These are phyloP conservation scores for Eupithecia inturbata DNA, from an alignment of 2,888 invertebrate genomes.

Conservation along the genomic window DNA sequence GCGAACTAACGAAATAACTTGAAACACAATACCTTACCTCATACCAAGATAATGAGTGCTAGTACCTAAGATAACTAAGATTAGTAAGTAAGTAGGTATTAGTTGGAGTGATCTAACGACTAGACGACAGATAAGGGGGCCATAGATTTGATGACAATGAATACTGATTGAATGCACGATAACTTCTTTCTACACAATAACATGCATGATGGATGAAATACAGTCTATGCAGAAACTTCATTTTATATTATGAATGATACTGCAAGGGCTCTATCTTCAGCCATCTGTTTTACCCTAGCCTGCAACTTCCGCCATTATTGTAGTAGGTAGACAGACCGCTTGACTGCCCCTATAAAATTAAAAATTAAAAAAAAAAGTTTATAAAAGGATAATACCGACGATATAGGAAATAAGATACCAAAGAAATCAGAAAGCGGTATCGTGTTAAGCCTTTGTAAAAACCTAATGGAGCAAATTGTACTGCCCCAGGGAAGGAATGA, in stretches of 20 bases:
- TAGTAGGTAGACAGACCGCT: neutral
- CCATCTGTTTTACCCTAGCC: neutral
- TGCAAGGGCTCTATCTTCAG: neutral
- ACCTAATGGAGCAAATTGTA: slow-evolving; percentile 57
- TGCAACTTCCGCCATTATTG: neutral
- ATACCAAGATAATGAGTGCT: neutral
- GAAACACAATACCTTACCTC: slow-evolving; percentile 41
- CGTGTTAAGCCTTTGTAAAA: slow-evolving; percentile 54
- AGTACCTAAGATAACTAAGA: neutral
- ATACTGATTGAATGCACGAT: neutral
- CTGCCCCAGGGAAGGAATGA: slow-evolving; percentile 56
- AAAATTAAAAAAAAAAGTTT: too few species aligned
- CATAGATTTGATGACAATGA: neutral
- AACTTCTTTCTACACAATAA: neutral
- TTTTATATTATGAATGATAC: neutral
- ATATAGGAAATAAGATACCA: slow-evolving; percentile 42
- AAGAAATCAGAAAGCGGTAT: slow-evolving; percentile 48
- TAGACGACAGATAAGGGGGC: neutral
- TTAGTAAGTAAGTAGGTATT: neutral
- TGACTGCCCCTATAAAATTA: slow-evolving; percentile 10
- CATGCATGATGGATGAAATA: neutral
- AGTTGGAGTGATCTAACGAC: neutral
- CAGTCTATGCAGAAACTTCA: neutral
- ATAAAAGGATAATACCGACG: slow-evolving; percentile 20
- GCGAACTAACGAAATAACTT: slow-evolving; percentile 18